Base-by-base conservation (phyloP, 37 sponge, comb jelly and placozoan species). In the Cliona cf. orientalis region DNA sequence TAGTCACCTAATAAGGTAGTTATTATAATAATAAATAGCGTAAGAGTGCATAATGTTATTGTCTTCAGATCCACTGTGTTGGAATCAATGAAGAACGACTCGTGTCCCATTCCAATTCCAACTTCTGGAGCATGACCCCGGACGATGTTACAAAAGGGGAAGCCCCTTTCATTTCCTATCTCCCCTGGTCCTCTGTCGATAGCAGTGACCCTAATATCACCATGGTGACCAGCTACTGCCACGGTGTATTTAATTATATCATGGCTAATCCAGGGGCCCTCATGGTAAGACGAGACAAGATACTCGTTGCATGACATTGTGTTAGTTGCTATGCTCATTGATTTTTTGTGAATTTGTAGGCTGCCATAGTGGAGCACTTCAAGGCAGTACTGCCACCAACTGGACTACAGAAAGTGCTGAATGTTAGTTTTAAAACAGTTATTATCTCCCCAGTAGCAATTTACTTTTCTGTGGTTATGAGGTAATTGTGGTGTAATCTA, bases 251-350 rank as follows among this genome's bases (percentile, higher is more conserved):
- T 1, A 22, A 43, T 0, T 64, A 82, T 69, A 81, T 91, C 74
- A 82, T 59, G n/a, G 44, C 34, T 2, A 42, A 82, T 49, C 91
- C 91, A 19, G 86, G 91, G 35, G 61, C 82, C 46, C 68, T 70
- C 5, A 35, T 79, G 88, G 88, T 81, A 37, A 59, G 74, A 3
- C n/a, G n/a, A n/a, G n/a, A n/a, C n/a, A n/a, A n/a, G n/a, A 29
- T 7, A 6, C 7, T 14, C 28, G 26, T 49, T 11, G 17, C 11
- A 21, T 11, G 55, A 49, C 17, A 21, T 49, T 49, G 55, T 49
- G 17, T 49, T 21, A 49, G 17, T 21, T 17, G 11, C 17, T n/a
- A n/a, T n/a, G n/a, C n/a, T n/a, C n/a, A n/a, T n/a, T n/a, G n/a
- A n/a, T n/a, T n/a, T n/a, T n/a, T n/a, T n/a, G n/a, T n/a, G n/a